Evolutionary conservation across 2,797 vertebrate species (phyloP).

Genomic region (Neoniphon sammara): DNA sequence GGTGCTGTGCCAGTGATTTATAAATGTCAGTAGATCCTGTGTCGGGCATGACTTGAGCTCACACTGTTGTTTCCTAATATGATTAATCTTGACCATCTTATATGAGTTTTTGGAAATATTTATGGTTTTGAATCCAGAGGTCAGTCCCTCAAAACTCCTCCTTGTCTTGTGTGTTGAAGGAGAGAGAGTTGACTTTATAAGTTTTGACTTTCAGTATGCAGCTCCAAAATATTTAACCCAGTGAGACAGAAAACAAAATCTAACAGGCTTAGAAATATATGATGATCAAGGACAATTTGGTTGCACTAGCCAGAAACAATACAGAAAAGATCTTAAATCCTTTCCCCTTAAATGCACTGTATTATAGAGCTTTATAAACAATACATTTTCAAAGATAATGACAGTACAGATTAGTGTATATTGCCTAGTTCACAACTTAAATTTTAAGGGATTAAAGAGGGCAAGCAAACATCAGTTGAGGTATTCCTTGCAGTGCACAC

Average conservation of each 20-base stretch:
- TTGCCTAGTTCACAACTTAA: not conserved
- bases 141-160: not conserved
- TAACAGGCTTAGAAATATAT: not conserved
- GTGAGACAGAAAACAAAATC: not conserved
- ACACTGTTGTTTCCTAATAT: conserved; percentile 34
- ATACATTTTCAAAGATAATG: conserved; percentile 13
- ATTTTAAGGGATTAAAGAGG: conserved; percentile 22
- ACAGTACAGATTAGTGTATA: conserved; percentile 1
- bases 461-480: conserved; percentile 1
- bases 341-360: not conserved
- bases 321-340: not conserved
- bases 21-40: not conserved
- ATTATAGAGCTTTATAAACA: not conserved
- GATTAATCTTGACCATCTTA: not conserved
- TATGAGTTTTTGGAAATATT: conserved; percentile 5
- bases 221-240: not conserved
- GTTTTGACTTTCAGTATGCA: too few relatives aligned
- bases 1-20: conserved; percentile 68
- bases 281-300: not conserved
- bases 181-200: not conserved
- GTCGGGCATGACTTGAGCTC: conserved; percentile 36
- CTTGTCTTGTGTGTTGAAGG: conserved; percentile 17
- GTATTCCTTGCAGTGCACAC: not conserved
- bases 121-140: conserved; percentile 25
- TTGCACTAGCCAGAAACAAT: not conserved